Evolutionary conservation across 2,113 vertebrate species (phyloP).

Genomic region (Plecotus auritus): DNA sequence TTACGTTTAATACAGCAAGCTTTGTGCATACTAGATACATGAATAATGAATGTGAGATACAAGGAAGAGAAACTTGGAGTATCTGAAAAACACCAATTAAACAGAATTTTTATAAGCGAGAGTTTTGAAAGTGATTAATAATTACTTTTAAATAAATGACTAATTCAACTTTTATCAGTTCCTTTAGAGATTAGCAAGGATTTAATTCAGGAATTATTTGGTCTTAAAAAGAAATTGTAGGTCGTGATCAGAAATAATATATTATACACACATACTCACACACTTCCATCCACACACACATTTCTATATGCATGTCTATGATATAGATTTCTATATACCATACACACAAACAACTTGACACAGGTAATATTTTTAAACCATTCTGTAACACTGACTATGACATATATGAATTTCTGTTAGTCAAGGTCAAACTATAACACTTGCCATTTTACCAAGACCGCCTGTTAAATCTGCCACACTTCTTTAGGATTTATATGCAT

Average conservation of each 20-base stretch:
- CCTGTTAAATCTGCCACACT: background rate
- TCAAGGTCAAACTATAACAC: constrained; percentile 48
- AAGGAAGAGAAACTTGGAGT: background rate
- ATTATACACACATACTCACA: background rate
- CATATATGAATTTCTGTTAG: constrained; percentile 34
- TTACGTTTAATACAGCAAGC: background rate
- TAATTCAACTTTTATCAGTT: background rate
- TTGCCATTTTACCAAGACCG: constrained; percentile 37
- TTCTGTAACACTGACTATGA: background rate
- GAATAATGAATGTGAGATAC: background rate
- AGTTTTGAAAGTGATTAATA: background rate
- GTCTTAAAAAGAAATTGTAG: background rate
- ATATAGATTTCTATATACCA: background rate
- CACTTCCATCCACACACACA: background rate
- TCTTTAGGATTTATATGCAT: background rate
- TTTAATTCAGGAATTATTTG: background rate
- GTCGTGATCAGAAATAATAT: background rate
- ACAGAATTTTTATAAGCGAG: background rate
- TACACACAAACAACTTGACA: background rate
- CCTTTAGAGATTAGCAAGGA: background rate
- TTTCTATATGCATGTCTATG: background rate
- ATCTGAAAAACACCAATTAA: background rate
- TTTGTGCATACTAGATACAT: background rate
- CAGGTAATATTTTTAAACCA: constrained; percentile 42
- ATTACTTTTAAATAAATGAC: background rate